These are phyloP conservation scores for Enteromius fasciolatus DNA, from an alignment of 2,797 vertebrate genomes.

Conservation along the genomic window DNA sequence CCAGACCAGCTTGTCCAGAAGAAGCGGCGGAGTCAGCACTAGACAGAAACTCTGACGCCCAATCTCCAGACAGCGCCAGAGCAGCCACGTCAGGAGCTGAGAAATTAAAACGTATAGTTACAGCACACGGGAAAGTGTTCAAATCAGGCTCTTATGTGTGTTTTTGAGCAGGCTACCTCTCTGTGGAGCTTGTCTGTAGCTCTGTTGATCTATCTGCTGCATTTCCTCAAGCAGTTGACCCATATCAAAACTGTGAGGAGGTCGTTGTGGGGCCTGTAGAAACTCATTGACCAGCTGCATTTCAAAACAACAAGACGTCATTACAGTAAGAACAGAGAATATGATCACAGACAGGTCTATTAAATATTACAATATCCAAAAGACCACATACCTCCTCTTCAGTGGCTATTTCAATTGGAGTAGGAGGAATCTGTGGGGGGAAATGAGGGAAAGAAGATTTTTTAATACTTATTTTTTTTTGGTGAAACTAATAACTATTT, in stretches of 20 bases:
- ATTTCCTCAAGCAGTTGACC: constrained; percentile 97
- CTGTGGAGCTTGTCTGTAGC: constrained; percentile 92
- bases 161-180: constrained; percentile 78
- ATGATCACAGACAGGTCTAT: constrained; percentile 2
- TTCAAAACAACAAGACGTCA: constrained; percentile 30
- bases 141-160: neutral
- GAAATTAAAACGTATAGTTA: constrained; percentile 24
- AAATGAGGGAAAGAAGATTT: neutral
- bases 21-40: constrained; percentile 75
- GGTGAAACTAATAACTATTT: neutral
- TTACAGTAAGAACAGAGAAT: neutral
- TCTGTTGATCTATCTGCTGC: constrained; percentile 98
- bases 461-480: neutral
- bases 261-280: constrained; percentile 88
- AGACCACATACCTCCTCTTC: constrained; percentile 89
- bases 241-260: constrained; percentile 97
- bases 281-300: constrained; percentile 94
- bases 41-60: constrained; percentile 90
- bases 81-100: constrained; percentile 94
- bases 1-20: constrained; percentile 78
- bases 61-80: constrained; percentile 92
- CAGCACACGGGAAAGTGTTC: neutral
- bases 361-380: neutral
- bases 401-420: constrained; percentile 88
- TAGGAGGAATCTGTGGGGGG: constrained; percentile 82